Base-by-base conservation (phyloP, 2,113 vertebrate species). In the Henicopernis longicauda region DNA sequence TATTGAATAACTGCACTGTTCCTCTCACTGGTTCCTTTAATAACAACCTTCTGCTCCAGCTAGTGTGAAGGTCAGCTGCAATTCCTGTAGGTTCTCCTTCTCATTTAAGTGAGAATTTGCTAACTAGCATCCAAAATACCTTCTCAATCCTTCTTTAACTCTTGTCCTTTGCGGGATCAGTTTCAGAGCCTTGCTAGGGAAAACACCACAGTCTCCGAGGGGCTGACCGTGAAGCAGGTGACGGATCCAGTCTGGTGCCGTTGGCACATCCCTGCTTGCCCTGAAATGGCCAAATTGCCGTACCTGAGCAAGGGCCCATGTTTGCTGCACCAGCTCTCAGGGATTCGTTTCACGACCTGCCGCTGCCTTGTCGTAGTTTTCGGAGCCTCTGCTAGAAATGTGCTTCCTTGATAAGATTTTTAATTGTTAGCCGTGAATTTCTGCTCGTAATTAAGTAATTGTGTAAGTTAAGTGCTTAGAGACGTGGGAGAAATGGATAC, bases 21-120 rank as follows among this genome's bases (percentile, higher is more conserved):
- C 85, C 80, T 93, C 57, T 96, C 90, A 59, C 86, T 82, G 79
- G 83, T 93, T 95, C 87, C 63, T 95, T 96, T 97, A 97, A 96
- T 97, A 97, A 96, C 94, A 97, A 95, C 95, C 89, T 97, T 96
- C 96, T 97, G 94, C 95, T 97, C 94, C 93, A 92, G 95, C 95
- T 91, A 95, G 73, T 94, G 94, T 97, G 97, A 97, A 97, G 95
- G 96, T 98, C 97, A 97, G 91, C 80, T 82, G 73, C 83, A 95
- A 95, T 97, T 97, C 90, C 95, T 97, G 62, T 80, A 92, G 76
- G 89, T 93, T 86, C 85, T 93, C 67, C 1, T 16, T 87, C 87
- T 95, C 91, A 89, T 96, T 97, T 97, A 95, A 93, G 86, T 82
- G 74, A 92, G 89, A 80, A 79, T 96, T 96, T 97, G 94, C 96